These are phyloP conservation scores for Drosophila insularis DNA, from an alignment of 1,140 invertebrate species.

Conservation along the genomic window DNA sequence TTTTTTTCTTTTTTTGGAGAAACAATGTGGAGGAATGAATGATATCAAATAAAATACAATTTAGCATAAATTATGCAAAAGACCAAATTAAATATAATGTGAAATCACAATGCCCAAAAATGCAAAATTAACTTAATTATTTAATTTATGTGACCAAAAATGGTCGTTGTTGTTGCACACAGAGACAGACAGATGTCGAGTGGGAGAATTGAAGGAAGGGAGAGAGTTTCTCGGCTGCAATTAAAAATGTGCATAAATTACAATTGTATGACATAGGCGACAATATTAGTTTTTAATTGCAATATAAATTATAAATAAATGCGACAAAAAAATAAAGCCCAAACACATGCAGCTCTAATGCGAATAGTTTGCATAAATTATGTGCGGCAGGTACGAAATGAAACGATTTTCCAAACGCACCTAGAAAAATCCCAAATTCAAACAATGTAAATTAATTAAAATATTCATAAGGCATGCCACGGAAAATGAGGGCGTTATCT, in stretches of 20 bases:
- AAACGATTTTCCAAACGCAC: conserved; percentile 15
- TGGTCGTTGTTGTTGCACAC: conserved; percentile 30
- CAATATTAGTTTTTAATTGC: conserved; percentile 80
- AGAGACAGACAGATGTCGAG: not conserved
- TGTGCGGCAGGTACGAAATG: conserved; percentile 8
- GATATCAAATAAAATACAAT: conserved; percentile 43
- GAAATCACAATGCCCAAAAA: conserved; percentile 61
- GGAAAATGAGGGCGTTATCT: conserved; percentile 30
- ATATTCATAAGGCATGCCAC: conserved; percentile 62
- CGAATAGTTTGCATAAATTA: conserved; percentile 73
- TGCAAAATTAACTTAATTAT: conserved; percentile 75
- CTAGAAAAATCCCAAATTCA: conserved; percentile 11
- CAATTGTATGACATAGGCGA: conserved; percentile 55
- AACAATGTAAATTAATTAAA: conserved; percentile 76
- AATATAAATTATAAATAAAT: conserved; percentile 80
- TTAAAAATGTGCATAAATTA: conserved; percentile 77
- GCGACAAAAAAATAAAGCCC: conserved; percentile 22
- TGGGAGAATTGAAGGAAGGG: not conserved
- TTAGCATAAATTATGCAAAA: conserved; percentile 71
- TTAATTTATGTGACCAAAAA: conserved; percentile 68
- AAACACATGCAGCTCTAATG: conserved; percentile 29
- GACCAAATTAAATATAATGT: conserved; percentile 72
- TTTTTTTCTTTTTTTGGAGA: not conserved
- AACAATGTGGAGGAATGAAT: not conserved
- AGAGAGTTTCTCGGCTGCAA: conserved; percentile 39